phyloP scores from a whole-genome alignment of 2,797 vertebrate species.

The Paguma larvata region DNA sequence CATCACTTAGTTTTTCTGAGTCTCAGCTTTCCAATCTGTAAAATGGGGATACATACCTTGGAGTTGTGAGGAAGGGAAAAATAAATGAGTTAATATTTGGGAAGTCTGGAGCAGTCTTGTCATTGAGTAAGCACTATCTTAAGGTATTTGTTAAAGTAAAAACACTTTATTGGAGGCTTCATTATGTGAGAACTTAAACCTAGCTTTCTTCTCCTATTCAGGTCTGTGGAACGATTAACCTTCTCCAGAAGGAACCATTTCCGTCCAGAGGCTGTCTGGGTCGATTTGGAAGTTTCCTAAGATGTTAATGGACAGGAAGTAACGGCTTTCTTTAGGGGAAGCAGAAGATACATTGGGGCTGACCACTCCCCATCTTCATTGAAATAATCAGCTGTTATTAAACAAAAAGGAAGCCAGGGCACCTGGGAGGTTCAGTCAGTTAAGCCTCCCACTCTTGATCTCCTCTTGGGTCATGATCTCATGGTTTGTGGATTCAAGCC shows the following conservation, averaged over 20 bases:
- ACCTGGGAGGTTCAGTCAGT: too few species aligned
- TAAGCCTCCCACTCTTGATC: too few species aligned
- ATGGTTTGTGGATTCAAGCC: too few species aligned
- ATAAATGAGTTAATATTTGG: background rate
- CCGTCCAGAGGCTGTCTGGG: background rate
- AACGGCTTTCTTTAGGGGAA: background rate
- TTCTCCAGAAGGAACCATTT: background rate
- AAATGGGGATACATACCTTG: background rate
- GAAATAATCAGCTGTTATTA: slow-evolving; percentile 39
- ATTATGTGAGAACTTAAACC: slow-evolving; percentile 3
- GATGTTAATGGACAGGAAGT: background rate
- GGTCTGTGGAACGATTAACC: background rate
- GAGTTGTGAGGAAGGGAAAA: background rate
- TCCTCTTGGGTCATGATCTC: too few species aligned
- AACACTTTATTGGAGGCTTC: background rate
- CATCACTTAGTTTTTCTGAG: background rate
- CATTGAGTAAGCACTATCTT: background rate
- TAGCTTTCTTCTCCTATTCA: background rate
- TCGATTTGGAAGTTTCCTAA: slow-evolving; percentile 7
- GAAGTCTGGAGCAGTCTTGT: slow-evolving; percentile 2
- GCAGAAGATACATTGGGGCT: background rate
- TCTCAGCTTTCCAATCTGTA: background rate
- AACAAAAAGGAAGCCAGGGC: slow-evolving; percentile 20
- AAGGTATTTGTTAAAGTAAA: background rate
- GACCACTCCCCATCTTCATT: background rate